Base-by-base conservation (phyloP, 2,888 invertebrate species). In the Myathropa florea region DNA sequence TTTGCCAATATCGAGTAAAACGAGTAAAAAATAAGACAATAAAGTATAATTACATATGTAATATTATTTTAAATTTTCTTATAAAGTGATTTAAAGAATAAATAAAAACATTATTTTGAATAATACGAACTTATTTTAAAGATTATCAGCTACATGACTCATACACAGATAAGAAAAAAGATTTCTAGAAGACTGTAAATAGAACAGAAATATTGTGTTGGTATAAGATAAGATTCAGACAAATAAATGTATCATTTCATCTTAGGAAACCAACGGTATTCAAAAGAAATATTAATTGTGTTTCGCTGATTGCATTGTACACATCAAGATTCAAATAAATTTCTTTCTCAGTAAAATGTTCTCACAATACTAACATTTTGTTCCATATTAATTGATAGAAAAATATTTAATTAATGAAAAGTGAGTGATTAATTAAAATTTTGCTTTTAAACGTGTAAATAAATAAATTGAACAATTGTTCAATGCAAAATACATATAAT, bases 171-270 rank as follows among this genome's bases (percentile, higher is more conserved):
- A 26, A 67, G 53, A 24, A 67, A 65, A 30, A 18, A 46, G 46
- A 18, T 60, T 67, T 53, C 10, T 23, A 59, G 60, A 26, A 21
- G 21, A 75, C 57, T 33, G 68, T 33, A 77, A 77, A 61, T 77
- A 77, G 53, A 77, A 53, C 60, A 68, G 26, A 21, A 68, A 36
- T 65, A 33, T 61, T 67, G 14, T 53, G 12, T 63, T 39, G 46
- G 59, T 24, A 18, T 61, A 61, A 61, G 77, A 77, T 77, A 77
- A 68, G 77, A 77, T 75, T 63, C 39, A 65, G 57, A 14, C 65
- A 59, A 67, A 30, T 57, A n/a, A 67, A 30, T 55, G 30, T 57
- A 24, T 64, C 67, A 76, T 60, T 65, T 76, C 67, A 18, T 7
- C 23, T 24, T 18, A 60, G 65, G 67, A 59, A 23, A 30, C 7